These are phyloP conservation scores for Probosciger aterrimus DNA, from an alignment of 2,113 vertebrate genomes.

Conservation along the genomic window DNA sequence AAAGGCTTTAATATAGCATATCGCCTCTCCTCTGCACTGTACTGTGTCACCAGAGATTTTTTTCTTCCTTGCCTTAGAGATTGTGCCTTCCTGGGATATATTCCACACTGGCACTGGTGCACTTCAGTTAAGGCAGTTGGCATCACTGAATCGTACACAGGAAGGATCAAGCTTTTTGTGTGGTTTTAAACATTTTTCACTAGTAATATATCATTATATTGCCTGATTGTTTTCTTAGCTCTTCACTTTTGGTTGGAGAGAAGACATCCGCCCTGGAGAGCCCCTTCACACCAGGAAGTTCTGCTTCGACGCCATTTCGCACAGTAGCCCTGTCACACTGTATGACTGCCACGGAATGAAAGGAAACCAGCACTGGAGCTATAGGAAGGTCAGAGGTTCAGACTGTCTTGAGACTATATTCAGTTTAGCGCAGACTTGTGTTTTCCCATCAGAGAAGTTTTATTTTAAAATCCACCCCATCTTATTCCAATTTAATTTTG, in stretches of 20 bases:
- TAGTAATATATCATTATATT: neutral
- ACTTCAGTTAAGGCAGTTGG: neutral
- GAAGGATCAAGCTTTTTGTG: neutral
- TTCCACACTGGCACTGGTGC: neutral
- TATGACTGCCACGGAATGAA: slow-evolving; percentile 92
- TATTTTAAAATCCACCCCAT: neutral
- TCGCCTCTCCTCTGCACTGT: neutral
- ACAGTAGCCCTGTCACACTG: slow-evolving; percentile 82
- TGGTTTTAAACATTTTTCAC: neutral
- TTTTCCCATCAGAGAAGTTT: neutral
- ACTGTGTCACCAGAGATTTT: neutral
- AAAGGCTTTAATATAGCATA: neutral
- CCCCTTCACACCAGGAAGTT: slow-evolving; percentile 88
- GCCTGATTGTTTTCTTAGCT: slow-evolving; percentile 70
- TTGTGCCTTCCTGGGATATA: neutral
- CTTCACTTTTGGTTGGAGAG: slow-evolving; percentile 91
- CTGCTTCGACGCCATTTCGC: slow-evolving; percentile 84
- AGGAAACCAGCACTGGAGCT: slow-evolving; percentile 89
- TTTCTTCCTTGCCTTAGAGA: neutral
- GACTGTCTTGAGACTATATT: neutral
- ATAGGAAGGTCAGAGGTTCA: slow-evolving; percentile 78
- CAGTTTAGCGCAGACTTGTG: neutral
- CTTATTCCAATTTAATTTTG: neutral
- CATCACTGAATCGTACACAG: neutral
- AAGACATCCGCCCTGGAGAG: slow-evolving; percentile 86